phyloP scores from a whole-genome alignment of 2,113 vertebrate species.

The Leptosomus discolor region DNA sequence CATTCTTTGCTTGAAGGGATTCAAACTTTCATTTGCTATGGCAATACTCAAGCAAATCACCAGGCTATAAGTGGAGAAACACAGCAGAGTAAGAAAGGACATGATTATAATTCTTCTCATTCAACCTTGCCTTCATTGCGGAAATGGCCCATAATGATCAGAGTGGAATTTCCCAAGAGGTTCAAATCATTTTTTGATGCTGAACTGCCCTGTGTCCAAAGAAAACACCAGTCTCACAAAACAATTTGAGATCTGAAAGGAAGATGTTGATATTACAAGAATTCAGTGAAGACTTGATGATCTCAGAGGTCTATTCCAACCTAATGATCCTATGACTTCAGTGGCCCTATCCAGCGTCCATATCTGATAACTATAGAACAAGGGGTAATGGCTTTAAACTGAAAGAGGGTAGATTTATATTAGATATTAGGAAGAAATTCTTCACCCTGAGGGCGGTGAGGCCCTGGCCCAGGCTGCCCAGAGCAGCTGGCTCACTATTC shows the following conservation, averaged over 20 bases:
- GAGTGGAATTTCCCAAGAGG: background rate
- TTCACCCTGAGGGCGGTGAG: background rate
- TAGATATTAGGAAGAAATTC: background rate
- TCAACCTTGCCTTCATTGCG: background rate
- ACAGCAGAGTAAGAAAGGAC: background rate
- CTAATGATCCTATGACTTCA: too few species aligned
- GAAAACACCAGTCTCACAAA: background rate
- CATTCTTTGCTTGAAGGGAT: background rate
- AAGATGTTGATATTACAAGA: background rate
- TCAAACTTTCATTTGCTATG: background rate
- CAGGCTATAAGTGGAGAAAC: background rate
- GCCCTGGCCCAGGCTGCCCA: background rate
- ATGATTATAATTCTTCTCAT: background rate
- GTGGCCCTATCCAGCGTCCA: background rate
- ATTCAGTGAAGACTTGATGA: background rate
- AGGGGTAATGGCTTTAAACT: background rate
- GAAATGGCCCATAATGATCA: background rate
- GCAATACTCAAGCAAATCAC: background rate
- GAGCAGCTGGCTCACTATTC: rapidly evolving
- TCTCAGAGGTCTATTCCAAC: too few species aligned
- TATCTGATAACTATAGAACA: background rate
- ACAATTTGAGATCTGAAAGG: background rate
- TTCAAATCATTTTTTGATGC: background rate
- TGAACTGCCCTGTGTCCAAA: background rate
- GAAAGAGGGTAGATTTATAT: background rate